These are phyloP conservation scores for Corythornis cristatus DNA, from an alignment of 2,113 vertebrate species.

Conservation along the genomic window DNA sequence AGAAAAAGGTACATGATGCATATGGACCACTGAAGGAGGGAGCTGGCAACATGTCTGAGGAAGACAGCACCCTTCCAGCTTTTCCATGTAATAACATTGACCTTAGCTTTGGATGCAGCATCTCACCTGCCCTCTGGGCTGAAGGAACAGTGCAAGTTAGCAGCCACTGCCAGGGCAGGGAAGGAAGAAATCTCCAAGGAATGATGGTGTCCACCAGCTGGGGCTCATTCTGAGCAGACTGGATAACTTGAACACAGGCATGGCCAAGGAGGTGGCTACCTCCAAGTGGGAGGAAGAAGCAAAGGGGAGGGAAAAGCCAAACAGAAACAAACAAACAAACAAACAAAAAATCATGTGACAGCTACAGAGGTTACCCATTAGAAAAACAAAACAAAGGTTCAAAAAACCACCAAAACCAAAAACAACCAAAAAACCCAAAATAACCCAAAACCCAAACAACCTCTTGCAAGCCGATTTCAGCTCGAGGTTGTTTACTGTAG, in stretches of 20 bases:
- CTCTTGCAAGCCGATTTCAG: constrained; percentile 41
- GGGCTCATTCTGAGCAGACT: constrained; percentile 53
- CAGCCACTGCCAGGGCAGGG: constrained; percentile 61
- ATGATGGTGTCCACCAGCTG: constrained; percentile 12
- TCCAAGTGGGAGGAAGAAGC: constrained; percentile 35
- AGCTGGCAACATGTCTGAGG: constrained; percentile 78
- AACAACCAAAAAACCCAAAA: neutral
- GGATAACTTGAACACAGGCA: constrained; percentile 58
- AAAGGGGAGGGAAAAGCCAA: constrained; percentile 53
- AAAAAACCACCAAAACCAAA: neutral
- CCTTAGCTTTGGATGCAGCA: constrained; percentile 51
- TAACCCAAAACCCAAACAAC: neutral
- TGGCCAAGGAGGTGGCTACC: constrained; percentile 22
- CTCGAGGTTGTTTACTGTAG: neutral
- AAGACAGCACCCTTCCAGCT: constrained; percentile 75
- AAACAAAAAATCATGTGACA: constrained; percentile 36
- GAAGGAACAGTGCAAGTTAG: constrained; percentile 58
- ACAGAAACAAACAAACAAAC: constrained; percentile 62
- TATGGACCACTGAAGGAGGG: constrained; percentile 78
- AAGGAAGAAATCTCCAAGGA: constrained; percentile 63
- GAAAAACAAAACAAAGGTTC: neutral
- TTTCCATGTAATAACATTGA: constrained; percentile 47
- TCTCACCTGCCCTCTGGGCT: constrained; percentile 61
- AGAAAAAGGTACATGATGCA: constrained; percentile 41
- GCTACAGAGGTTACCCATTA: constrained; percentile 23